Evolutionary conservation across 2,888 invertebrate species (phyloP), one percentile per base, ranked within the genome.

Genomic region (Hesperia comma): DNA sequence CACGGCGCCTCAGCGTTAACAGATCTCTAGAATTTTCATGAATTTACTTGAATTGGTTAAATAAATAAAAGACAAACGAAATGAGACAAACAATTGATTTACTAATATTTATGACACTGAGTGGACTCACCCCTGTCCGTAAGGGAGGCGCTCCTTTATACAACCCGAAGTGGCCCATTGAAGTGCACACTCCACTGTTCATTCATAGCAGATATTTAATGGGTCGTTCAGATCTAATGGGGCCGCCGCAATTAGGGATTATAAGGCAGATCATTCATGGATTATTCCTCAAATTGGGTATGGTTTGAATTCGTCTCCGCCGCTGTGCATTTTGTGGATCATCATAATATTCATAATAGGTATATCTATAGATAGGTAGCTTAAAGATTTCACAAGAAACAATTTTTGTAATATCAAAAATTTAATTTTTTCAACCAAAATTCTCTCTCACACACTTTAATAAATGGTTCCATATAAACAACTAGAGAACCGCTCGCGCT

Each of bases 201-300:
- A 63, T 63, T 63, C 55, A 63, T 37, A 33, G 46, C 46, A 33
- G 61, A 49, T 63, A 61, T 61, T 40, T 53, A 61, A 61, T 56
- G 46, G 55, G 55, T 46, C 56, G 12, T 49, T 57, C 63, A 12
- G 55, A 26, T 26, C 43, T 51, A 57, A 63, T 40, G 57, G 57
- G 49, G 33, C 62, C 21, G 19, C 49, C 33, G 43, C 55, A 56
- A 56, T 63, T 56, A 63, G 21, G 56, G 37, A 46, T 63, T 49
- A 56, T 63, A 56, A 56, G 55, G 43, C 56, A n/a, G 49, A 19
- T 37, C 63, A 37, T 63, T 56, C 19, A 49, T 49, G 19, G 49
- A 19, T 21, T 49, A 49, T 26, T 49, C 40, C 40, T 37, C 37
- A 46, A 46, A 63, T 55, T 55, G 55, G 43, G 33, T 49, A 19